Evolutionary conservation across 2,113 vertebrate genomes (phyloP).

Genomic region (Fregetta grallaria): DNA sequence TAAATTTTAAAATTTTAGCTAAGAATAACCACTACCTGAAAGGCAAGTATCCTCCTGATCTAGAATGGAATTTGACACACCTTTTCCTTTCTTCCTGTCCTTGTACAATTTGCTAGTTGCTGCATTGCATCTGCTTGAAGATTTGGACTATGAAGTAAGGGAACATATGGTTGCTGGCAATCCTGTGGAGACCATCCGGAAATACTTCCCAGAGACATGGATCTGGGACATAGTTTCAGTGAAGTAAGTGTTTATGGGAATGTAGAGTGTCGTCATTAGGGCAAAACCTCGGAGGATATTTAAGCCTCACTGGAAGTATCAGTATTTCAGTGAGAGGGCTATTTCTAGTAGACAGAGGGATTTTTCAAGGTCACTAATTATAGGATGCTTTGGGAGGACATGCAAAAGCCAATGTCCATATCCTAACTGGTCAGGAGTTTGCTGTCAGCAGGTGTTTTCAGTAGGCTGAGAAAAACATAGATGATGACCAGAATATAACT

Average conservation of each 20-base stretch:
- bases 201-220: conserved; percentile 89
- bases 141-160: neutral
- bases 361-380: neutral
- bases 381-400: neutral
- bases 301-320: neutral
- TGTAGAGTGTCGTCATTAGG: neutral
- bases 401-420: neutral
- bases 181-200: conserved; percentile 64
- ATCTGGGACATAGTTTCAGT: conserved; percentile 84
- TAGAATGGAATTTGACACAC: neutral
- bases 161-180: neutral
- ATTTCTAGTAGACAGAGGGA: neutral
- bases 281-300: neutral
- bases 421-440: neutral
- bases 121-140: neutral
- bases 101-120: neutral
- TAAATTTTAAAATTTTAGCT: neutral
- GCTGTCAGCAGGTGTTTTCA: neutral
- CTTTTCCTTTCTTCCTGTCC: neutral
- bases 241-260: conserved; percentile 69
- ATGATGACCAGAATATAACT: neutral
- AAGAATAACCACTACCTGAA: neutral
- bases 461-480: neutral
- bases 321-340: neutral
- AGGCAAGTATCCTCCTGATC: neutral